Evolutionary conservation across 2,113 vertebrate species (phyloP).

Genomic region (Pseudorasbora parva): DNA sequence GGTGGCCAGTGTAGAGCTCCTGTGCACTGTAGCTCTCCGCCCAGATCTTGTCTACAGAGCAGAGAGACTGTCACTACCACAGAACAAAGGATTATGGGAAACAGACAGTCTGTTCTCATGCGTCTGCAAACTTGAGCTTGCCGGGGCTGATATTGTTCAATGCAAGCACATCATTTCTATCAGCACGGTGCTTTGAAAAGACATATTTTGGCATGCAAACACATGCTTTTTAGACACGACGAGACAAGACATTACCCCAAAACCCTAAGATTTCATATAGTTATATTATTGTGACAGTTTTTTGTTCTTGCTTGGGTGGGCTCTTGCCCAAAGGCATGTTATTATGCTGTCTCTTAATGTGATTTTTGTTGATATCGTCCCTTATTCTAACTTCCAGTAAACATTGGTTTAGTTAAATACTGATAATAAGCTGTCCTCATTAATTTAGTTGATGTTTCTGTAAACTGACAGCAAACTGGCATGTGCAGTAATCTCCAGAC

Average conservation of each 20-base stretch:
- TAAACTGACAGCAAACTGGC: not conserved
- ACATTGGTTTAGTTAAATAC: not conserved
- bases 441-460: conserved; percentile 1
- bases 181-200: conserved; percentile 19
- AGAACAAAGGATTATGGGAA: conserved; percentile 35
- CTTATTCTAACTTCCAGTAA: not conserved
- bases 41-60: conserved; percentile 88
- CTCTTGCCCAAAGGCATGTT: not conserved
- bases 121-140: conserved; percentile 1
- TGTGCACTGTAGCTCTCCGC: conserved; percentile 95
- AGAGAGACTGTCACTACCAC: conserved; percentile 31
- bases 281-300: not conserved
- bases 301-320: not conserved
- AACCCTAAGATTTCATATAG: not conserved
- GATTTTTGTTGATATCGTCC: not conserved
- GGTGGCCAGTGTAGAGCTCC: conserved; percentile 95
- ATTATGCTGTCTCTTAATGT: not conserved
- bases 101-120: conserved; percentile 26
- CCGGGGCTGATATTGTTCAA: not conserved
- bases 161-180: conserved; percentile 24
- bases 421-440: not conserved
- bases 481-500: not conserved
- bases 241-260: conserved; percentile 24
- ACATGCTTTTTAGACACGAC: conserved; percentile 27
- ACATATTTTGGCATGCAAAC: conserved; percentile 47